Percentiles rank a stretch among this genome's conserved stretches.
Conservation (phyloP, 35 echinoderm and acorn worm genomes). For the Amphiura filiformis region DNA sequence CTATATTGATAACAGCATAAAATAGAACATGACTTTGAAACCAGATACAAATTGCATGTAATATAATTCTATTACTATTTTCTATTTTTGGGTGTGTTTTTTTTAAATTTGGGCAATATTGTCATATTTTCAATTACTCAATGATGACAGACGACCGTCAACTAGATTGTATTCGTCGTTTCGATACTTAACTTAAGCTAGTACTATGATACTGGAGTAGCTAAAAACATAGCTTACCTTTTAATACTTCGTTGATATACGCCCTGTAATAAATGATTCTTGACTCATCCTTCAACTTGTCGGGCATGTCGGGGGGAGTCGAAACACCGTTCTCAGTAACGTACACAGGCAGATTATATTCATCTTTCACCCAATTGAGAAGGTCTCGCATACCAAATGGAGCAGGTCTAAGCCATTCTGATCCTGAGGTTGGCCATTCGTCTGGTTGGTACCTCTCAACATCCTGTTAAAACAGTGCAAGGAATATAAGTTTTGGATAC, state of each 20-base stretch:
- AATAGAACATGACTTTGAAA: no score
- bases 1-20: no score
- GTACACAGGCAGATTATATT: slow-evolving; percentile 81
- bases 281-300: slow-evolving; percentile 50
- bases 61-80: no score
- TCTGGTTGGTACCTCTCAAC: slow-evolving; percentile 60
- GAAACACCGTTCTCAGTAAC: slow-evolving; percentile 95
- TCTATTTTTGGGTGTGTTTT: no score
- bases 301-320: slow-evolving; percentile 35
- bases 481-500: background rate
- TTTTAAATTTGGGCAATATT: no score
- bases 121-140: no score
- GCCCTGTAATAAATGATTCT: slow-evolving; percentile 59
- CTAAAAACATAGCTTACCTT: no score
- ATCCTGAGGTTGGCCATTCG: slow-evolving; percentile 76
- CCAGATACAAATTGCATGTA: no score
- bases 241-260: slow-evolving; percentile 79
- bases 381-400: slow-evolving; percentile 88
- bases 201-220: no score
- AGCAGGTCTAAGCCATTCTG: slow-evolving; percentile 70
- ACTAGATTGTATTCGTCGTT: background rate
- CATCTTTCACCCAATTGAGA: slow-evolving; percentile 77
- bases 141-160: no score
- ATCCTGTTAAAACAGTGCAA: slow-evolving; percentile 26
- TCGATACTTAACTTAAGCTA: no score